Evolutionary conservation across 2,113 vertebrate genomes (phyloP), one percentile per base, ranked within the genome.

Genomic region (Microtus oregoni): DNA sequence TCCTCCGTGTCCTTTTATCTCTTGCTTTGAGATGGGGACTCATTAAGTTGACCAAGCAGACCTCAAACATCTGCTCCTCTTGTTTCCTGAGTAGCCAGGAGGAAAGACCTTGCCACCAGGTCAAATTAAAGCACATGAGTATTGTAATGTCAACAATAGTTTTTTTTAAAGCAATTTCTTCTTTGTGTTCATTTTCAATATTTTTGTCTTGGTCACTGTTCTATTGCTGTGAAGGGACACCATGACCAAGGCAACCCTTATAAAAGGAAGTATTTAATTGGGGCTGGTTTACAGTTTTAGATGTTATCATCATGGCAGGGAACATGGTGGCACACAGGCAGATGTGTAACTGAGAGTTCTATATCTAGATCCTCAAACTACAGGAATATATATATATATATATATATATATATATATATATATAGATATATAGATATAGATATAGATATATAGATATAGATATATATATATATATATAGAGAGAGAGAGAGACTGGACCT

Each of bases 141-240:
- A 52, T 75, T 95, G 26, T 35, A 52, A 52, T 70, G 41, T 55
- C 11, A 68, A 19, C 22, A 28, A 79, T 28, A 81, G 17, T 86
- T 86, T 68, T 79, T 86, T 22, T 50, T 11, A 63, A 47, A 89
- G 13, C 19, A 8, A 61, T 76, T 92, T 96, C 22, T 67, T 55
- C 30, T 52, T 52, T 79, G 78, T 58, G 32, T n/a, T 81, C 9
- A 82, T 7, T 81, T 41, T 38, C 61, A 77, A 78, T 68, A 68
- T n/a, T 28, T 91, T 95, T 30, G 44, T 93, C 65, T 91, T 47
- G 75, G 55, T 93, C 19, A 68, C 41, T 86, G 28, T 75, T 78
- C 82, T 82, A 61, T 38, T 63, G n/a, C 22, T 61, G 55, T 41
- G n/a, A n/a, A 82, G 38, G 41, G 24, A 83, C 7, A 61, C 3